These are phyloP conservation scores for Creontiades dilutus DNA, from an alignment of 2,888 invertebrate species.

Conservation along the genomic window DNA sequence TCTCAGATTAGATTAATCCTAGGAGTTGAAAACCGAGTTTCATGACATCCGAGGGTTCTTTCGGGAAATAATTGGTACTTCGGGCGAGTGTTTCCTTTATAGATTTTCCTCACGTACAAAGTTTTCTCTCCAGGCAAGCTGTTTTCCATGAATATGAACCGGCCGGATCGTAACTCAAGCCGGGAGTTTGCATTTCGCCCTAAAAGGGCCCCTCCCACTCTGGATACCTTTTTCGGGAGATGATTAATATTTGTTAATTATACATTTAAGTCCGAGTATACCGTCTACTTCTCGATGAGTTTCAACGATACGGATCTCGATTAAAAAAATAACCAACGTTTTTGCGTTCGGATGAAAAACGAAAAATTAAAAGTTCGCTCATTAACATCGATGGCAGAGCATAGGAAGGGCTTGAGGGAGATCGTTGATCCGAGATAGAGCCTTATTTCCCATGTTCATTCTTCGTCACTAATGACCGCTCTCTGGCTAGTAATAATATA, in stretches of 20 bases:
- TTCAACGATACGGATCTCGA: conserved; percentile 13
- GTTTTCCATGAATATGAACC: conserved; percentile 47
- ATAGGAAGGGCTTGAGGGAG: not conserved
- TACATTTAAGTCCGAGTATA: not conserved
- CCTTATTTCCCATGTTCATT: conserved; percentile 27
- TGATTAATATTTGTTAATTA: conserved; percentile 37
- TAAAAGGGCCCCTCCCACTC: not conserved
- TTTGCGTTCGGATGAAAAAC: not conserved
- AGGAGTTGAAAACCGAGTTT: conserved; percentile 5
- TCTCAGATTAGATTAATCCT: conserved; percentile 40
- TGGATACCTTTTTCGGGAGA: conserved; percentile 9
- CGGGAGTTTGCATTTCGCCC: not conserved
- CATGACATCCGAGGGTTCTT: not conserved
- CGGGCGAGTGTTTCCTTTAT: conserved; percentile 1
- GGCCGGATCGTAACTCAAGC: conserved; percentile 1
- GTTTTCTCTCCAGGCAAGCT: not conserved
- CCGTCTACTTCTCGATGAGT: not conserved
- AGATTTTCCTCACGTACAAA: conserved; percentile 46
- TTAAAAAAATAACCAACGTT: conserved; percentile 3
- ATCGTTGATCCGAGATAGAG: conserved; percentile 9
- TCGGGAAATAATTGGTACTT: conserved; percentile 40
- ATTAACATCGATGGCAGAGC: conserved; percentile 7
- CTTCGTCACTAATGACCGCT: conserved; percentile 20
- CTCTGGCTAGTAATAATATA: conserved; percentile 48
- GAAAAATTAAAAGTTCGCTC: conserved; percentile 35